Percentiles rank a stretch among this genome's conserved stretches.
These are phyloP conservation scores for Anadara kagoshimensis DNA, from an alignment of 1,140 invertebrate species.

Conservation along the genomic window DNA sequence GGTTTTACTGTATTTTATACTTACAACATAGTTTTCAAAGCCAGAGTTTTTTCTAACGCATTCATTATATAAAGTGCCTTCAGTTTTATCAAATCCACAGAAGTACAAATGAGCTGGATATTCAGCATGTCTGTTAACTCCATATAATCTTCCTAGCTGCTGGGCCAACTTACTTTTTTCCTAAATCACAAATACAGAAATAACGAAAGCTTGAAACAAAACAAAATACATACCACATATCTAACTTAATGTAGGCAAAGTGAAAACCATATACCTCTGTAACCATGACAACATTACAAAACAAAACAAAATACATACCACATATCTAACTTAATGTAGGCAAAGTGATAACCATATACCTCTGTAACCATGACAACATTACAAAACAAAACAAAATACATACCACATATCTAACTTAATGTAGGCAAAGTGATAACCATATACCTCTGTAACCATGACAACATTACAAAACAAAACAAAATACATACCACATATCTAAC, in stretches of 20 bases:
- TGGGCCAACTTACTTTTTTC: constrained; percentile 58
- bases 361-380: too few species aligned
- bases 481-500: not conserved
- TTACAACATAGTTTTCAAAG: constrained; percentile 53
- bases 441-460: too few species aligned
- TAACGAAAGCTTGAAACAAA: not conserved
- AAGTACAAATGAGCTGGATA: constrained; percentile 55
- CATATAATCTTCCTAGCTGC: constrained; percentile 58
- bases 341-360: too few species aligned
- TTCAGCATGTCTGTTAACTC: constrained; percentile 48
- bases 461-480: too few species aligned
- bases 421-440: too few species aligned
- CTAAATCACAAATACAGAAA: constrained; percentile 20
- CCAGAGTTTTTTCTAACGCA: constrained; percentile 55
- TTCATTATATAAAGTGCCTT: constrained; percentile 51
- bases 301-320: not conserved
- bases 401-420: too few species aligned
- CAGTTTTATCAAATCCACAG: constrained; percentile 42
- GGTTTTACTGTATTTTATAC: not conserved
- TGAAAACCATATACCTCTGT: not conserved
- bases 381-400: too few species aligned
- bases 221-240: not conserved
- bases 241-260: not conserved
- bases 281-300: not conserved
- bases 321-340: not conserved